Conservation (phyloP, 2,888 invertebrate species). For the Hartigia nigra region DNA sequence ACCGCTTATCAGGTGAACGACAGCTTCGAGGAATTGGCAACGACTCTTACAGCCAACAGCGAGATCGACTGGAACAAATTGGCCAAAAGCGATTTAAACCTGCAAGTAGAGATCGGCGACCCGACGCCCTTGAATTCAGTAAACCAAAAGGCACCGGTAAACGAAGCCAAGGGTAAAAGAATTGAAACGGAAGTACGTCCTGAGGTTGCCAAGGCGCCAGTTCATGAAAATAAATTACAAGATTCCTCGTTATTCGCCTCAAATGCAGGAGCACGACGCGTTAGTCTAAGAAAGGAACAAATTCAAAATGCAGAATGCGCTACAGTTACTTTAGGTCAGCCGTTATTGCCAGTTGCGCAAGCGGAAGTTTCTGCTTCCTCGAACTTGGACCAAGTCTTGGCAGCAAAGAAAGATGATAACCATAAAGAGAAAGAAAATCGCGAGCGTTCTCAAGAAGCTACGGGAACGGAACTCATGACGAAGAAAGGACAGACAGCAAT, state of each 20-base stretch:
- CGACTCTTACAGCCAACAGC: slow-evolving; percentile 57
- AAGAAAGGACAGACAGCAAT: slow-evolving; percentile 26
- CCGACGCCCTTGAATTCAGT: neutral
- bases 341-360: neutral
- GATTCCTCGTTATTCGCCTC: slow-evolving; percentile 7
- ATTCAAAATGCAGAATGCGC: slow-evolving; percentile 5
- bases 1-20: slow-evolving; percentile 77
- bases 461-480: slow-evolving; percentile 10
- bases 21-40: slow-evolving; percentile 65
- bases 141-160: slow-evolving; percentile 4
- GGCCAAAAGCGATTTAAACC: slow-evolving; percentile 64
- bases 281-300: slow-evolving; percentile 11
- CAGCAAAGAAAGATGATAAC: slow-evolving; percentile 6
- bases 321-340: neutral
- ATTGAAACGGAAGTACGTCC: neutral
- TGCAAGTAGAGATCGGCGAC: slow-evolving; percentile 40
- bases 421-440: slow-evolving; percentile 8
- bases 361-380: neutral
- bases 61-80: slow-evolving; percentile 68
- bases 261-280: slow-evolving; percentile 8
- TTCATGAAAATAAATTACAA: slow-evolving; percentile 6
- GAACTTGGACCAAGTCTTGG: neutral
- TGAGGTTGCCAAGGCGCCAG: neutral
- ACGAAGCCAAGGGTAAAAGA: neutral
- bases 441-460: slow-evolving; percentile 11